phyloP scores from a whole-genome alignment of 2,113 vertebrate species.

The Stegostoma tigrinum region DNA sequence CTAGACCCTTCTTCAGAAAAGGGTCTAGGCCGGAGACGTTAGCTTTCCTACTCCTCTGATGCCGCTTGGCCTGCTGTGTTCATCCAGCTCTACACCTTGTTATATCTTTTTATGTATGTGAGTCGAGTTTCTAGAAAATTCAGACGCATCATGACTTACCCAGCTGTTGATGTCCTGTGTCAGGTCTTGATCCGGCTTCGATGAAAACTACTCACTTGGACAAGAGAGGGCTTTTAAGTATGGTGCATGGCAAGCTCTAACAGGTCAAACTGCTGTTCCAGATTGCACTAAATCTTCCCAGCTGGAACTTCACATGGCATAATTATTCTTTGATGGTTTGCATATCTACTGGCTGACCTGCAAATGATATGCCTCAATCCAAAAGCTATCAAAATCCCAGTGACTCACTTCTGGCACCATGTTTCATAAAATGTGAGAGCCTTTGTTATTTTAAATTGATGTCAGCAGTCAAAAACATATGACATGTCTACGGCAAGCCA shows the following conservation, averaged over 20 bases:
- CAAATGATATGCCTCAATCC: background rate
- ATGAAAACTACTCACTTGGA: background rate
- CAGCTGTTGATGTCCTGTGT: background rate
- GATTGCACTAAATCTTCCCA: background rate
- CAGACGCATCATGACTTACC: background rate
- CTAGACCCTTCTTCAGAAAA: no score
- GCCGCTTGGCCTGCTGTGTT: no score
- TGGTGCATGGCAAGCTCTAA: background rate
- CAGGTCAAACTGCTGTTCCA: background rate
- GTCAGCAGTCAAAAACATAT: background rate
- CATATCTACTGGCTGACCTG: background rate
- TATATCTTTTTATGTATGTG: no score
- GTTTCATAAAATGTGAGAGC: background rate
- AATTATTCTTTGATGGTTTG: background rate
- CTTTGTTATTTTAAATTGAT: background rate
- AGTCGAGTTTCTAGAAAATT: background rate
- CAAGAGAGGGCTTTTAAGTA: background rate
- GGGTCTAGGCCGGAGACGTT: no score
- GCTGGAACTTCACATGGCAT: background rate
- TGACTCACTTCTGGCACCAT: background rate
- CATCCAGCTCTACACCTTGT: no score
- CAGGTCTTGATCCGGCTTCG: background rate
- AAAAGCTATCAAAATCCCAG: background rate
- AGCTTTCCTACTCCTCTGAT: no score
- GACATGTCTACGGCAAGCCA: background rate